A percentile compares a stretch with the other conserved stretches of the same genome.
phyloP scores from a whole-genome alignment of 2,113 vertebrate genomes.

The Sorex fumeus region DNA sequence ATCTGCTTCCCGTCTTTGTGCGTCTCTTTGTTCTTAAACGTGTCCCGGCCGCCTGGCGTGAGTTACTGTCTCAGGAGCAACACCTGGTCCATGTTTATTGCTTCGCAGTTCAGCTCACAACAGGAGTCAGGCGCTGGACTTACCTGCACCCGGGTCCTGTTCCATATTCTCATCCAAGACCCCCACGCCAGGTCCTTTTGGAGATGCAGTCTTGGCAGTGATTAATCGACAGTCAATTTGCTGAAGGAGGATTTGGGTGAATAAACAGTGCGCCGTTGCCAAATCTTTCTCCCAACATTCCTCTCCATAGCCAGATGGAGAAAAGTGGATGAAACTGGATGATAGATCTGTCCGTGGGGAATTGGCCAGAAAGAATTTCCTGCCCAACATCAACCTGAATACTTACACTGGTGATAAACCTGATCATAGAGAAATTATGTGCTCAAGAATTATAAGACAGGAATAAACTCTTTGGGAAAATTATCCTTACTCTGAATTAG shows the following conservation, averaged over 20 bases:
- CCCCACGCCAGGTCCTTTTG: neutral
- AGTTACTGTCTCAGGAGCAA: neutral
- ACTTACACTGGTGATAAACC: neutral
- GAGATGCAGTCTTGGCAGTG: neutral
- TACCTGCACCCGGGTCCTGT: neutral
- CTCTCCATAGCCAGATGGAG: neutral
- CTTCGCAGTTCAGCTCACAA: neutral
- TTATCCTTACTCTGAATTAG: neutral
- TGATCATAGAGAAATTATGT: neutral
- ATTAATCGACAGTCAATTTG: neutral
- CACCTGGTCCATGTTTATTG: rapidly evolving
- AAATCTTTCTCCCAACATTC: neutral
- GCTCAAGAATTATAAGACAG: neutral
- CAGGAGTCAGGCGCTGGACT: neutral
- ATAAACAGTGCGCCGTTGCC: neutral
- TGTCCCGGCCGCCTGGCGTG: neutral
- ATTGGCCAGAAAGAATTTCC: neutral
- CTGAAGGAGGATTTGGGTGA: neutral
- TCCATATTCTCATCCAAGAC: neutral
- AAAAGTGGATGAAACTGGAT: rapidly evolving
- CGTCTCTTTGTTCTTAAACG: neutral
- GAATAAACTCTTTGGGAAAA: neutral
- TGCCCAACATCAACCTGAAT: rapidly evolving
- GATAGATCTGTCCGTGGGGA: rapidly evolving
- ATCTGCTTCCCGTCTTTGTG: rapidly evolving